phyloP scores from a whole-genome alignment of 2,797 vertebrate genomes.

The Tamandua tetradactyla region DNA sequence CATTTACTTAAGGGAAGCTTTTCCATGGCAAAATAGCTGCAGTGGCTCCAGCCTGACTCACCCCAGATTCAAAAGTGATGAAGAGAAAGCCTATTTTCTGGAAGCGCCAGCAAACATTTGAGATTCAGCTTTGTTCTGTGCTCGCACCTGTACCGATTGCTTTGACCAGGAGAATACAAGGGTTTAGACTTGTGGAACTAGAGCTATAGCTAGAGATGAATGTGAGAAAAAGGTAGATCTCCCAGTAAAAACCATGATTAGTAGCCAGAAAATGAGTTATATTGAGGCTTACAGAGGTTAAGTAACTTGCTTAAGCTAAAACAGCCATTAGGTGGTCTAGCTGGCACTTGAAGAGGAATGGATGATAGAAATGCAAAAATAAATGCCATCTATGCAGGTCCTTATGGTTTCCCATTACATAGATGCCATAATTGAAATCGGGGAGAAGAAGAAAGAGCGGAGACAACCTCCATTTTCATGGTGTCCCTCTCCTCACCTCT shows the following conservation, averaged over 20 bases:
- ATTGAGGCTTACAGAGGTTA: background rate
- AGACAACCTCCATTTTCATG: accelerated
- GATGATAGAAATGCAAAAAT: background rate
- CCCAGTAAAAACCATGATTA: background rate
- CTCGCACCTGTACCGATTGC: background rate
- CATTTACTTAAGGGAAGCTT: background rate
- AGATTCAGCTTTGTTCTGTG: background rate
- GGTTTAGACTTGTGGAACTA: background rate
- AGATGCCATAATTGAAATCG: background rate
- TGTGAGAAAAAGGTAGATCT: background rate
- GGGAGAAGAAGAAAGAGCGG: too few species aligned
- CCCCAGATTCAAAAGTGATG: background rate
- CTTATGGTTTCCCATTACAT: accelerated
- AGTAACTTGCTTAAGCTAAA: background rate
- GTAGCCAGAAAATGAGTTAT: background rate
- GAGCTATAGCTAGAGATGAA: background rate
- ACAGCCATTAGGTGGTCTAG: too few species aligned
- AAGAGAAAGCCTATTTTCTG: background rate
- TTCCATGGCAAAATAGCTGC: background rate
- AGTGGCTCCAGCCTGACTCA: background rate
- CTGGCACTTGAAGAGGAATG: background rate
- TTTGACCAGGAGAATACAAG: background rate
- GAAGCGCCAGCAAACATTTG: background rate
- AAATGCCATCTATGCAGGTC: background rate
- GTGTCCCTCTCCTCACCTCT: background rate